Evolutionary conservation across 2,888 invertebrate species (phyloP).

Genomic region (Lissonota sp.): DNA sequence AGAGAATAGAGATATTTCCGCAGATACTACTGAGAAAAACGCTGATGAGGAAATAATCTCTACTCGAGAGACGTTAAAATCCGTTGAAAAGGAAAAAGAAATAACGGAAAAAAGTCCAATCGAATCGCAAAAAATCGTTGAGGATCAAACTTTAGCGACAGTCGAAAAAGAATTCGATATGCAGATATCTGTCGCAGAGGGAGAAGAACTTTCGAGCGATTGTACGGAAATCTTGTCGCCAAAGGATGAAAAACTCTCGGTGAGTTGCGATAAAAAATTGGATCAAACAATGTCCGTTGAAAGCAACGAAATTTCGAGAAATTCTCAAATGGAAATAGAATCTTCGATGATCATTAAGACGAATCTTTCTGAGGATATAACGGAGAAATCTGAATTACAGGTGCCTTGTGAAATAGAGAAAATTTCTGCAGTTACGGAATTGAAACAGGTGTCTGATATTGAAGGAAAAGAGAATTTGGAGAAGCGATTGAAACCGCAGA

Average conservation of each 20-base stretch:
- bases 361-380: not conserved
- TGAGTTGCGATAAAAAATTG: not conserved
- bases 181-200: not conserved
- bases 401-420: no score
- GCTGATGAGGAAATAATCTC: not conserved
- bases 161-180: not conserved
- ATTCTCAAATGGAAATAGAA: not conserved
- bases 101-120: not conserved
- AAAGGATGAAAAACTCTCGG: not conserved
- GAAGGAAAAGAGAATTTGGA: no score
- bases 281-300: not conserved
- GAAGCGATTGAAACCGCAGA: no score
- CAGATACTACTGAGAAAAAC: not conserved
- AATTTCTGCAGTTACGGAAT: no score
- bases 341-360: not conserved
- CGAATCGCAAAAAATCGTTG: not conserved
- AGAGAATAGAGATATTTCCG: not conserved
- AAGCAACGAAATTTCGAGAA: not conserved
- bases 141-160: not conserved
- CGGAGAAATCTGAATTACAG: not conserved
- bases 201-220: not conserved
- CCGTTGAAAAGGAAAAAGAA: not conserved
- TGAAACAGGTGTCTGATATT: no score
- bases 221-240: not conserved
- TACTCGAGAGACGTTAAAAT: no score